Evolutionary conservation across 2,797 vertebrate species (phyloP).

Genomic region (Neomorphus geoffroyi): DNA sequence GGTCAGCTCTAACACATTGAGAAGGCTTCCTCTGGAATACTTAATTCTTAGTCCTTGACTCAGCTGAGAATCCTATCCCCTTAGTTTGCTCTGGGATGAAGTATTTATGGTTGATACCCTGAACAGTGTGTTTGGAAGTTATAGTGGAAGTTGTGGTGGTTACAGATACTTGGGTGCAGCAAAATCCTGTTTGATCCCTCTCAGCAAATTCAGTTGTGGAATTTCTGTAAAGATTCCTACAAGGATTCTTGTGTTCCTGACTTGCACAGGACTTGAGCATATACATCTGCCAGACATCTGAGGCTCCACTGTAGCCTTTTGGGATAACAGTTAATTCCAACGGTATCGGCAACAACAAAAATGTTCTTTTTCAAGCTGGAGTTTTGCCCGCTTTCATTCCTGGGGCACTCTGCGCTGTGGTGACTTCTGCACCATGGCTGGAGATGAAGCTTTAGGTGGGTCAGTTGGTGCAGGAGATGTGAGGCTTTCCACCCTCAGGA

Average conservation of each 20-base stretch:
- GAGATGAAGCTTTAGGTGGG: constrained; percentile 22
- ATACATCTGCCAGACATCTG: constrained; percentile 60
- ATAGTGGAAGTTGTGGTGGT: background rate
- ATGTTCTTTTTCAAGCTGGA: background rate
- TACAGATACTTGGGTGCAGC: background rate
- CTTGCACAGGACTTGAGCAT: constrained; percentile 4
- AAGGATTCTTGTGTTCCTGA: constrained; percentile 40
- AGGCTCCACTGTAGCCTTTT: constrained; percentile 16
- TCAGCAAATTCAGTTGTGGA: background rate
- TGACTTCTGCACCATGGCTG: background rate
- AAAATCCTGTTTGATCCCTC: constrained; percentile 34
- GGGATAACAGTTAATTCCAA: background rate
- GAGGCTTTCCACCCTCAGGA: background rate
- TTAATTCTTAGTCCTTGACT: background rate
- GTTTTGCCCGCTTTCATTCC: background rate
- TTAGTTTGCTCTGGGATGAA: background rate
- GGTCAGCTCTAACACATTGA: background rate
- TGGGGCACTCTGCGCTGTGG: background rate
- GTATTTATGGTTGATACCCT: background rate
- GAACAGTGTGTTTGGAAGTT: background rate
- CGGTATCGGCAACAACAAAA: constrained; percentile 8
- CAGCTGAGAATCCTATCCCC: background rate
- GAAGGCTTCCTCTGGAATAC: background rate
- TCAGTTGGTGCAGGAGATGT: background rate
- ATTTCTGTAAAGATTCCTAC: constrained; percentile 49